phyloP scores from a whole-genome alignment of 2,888 invertebrate species.

The Xestobium rufovillosum region DNA sequence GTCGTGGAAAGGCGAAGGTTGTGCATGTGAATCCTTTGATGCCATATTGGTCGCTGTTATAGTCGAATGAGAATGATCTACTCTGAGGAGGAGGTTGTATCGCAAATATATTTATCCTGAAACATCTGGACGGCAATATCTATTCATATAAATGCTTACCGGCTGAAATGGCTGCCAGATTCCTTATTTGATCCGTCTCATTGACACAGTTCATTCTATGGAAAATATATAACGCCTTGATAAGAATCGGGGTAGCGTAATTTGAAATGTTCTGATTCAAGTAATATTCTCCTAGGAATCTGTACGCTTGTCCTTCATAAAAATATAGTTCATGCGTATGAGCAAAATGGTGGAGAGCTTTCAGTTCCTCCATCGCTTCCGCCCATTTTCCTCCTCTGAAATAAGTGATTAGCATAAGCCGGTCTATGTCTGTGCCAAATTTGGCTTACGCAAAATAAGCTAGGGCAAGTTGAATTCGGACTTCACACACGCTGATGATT shows the following conservation, averaged over 20 bases:
- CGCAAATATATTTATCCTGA: too few relatives aligned
- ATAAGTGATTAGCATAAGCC: too few relatives aligned
- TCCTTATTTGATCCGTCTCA: constrained; percentile 34
- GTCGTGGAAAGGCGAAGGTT: too few relatives aligned
- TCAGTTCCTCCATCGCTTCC: constrained; percentile 29
- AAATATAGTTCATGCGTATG: constrained; percentile 27
- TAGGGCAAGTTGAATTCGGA: constrained; percentile 48
- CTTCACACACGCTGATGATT: constrained; percentile 46
- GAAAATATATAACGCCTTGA: constrained; percentile 33
- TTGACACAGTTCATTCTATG: too few relatives aligned
- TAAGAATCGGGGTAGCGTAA: constrained; percentile 33
- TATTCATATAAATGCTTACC: too few relatives aligned
- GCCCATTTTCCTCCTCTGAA: too few relatives aligned
- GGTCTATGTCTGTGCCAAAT: too few relatives aligned
- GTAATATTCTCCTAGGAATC: constrained; percentile 38
- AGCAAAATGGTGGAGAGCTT: constrained; percentile 28
- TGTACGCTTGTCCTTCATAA: constrained; percentile 35
- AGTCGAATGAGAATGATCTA: too few relatives aligned
- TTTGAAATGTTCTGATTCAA: constrained; percentile 31
- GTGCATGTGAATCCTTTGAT: too few relatives aligned
- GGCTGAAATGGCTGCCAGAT: constrained; percentile 35
- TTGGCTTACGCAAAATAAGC: constrained; percentile 48
- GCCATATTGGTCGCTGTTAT: too few relatives aligned
- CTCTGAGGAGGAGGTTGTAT: too few relatives aligned
- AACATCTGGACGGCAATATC: too few relatives aligned